A percentile compares a stretch with the other conserved stretches of the same genome.
phyloP scores from a whole-genome alignment of 2,797 vertebrate species.

The Petrocephalus sullivani region DNA sequence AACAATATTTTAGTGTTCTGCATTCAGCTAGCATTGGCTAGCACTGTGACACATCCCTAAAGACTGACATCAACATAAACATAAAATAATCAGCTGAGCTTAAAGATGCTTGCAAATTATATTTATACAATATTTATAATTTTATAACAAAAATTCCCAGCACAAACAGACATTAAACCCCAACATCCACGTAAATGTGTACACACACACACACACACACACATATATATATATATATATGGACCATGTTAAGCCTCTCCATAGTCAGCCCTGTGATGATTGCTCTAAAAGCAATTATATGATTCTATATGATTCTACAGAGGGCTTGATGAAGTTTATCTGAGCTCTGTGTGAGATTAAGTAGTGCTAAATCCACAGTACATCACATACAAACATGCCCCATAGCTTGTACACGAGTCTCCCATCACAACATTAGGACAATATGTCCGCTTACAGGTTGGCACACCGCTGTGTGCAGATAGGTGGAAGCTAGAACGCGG shows the following conservation, averaged over 20 bases:
- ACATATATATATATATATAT: not conserved
- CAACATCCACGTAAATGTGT: not conserved
- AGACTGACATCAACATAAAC: not conserved
- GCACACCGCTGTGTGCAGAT: not conserved
- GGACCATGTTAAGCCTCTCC: not conserved
- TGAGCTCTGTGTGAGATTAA: not conserved
- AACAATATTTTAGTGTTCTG: not conserved
- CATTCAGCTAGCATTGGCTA: not conserved
- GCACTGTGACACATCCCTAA: not conserved
- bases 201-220: not conserved
- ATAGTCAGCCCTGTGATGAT: not conserved
- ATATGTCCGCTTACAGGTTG: not conserved
- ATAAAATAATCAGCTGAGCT: not conserved
- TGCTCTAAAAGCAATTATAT: not conserved
- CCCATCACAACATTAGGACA: not conserved
- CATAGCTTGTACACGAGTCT: not conserved
- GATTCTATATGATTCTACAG: not conserved
- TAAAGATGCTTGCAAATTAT: not conserved
- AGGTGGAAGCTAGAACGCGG: not conserved
- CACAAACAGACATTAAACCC: not conserved
- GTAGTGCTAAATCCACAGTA: not conserved
- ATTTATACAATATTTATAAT: not conserved
- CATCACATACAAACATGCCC: not conserved
- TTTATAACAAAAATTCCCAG: not conserved
- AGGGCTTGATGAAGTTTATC: not conserved